A percentile compares a stretch with the other conserved stretches of the same genome.
Conservation (phyloP, 1,140 invertebrate species). For the Stenopsyche tienmushanensis region DNA sequence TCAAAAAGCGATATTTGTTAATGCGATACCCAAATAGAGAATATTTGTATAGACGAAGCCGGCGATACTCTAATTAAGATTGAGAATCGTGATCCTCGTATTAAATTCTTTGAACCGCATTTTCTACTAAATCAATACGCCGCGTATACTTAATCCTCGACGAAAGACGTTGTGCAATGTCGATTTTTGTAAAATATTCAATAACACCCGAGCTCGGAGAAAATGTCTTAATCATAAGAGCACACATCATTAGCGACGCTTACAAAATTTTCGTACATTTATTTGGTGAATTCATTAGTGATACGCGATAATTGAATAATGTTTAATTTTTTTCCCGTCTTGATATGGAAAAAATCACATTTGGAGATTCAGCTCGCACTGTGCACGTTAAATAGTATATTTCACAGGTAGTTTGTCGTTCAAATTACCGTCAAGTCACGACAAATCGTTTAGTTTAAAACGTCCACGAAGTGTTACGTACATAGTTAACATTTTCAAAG, state of each 20-base stretch:
- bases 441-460: conserved; percentile 18
- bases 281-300: too few relatives aligned
- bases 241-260: not conserved
- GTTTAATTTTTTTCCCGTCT: not conserved
- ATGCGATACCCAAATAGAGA: conserved; percentile 17
- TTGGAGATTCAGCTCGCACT: not conserved
- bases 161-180: not conserved
- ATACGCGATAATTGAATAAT: conserved; percentile 20
- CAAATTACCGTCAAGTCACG: conserved; percentile 25
- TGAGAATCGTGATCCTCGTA: conserved; percentile 5
- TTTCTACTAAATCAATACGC: not conserved
- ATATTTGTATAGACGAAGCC: conserved; percentile 9
- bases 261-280: not conserved
- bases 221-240: too few relatives aligned
- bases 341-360: not conserved
- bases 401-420: conserved; percentile 29
- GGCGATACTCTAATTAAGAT: conserved; percentile 28
- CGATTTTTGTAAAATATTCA: too few relatives aligned
- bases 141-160: too few relatives aligned
- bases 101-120: conserved; percentile 12
- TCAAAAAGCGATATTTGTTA: conserved; percentile 12
- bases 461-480: conserved; percentile 23
- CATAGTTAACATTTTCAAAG: conserved; percentile 30
- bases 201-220: too few relatives aligned
- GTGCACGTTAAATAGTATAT: not conserved